Evolutionary conservation across 2,888 invertebrate species (phyloP).

Genomic region (Pollenia amentaria): DNA sequence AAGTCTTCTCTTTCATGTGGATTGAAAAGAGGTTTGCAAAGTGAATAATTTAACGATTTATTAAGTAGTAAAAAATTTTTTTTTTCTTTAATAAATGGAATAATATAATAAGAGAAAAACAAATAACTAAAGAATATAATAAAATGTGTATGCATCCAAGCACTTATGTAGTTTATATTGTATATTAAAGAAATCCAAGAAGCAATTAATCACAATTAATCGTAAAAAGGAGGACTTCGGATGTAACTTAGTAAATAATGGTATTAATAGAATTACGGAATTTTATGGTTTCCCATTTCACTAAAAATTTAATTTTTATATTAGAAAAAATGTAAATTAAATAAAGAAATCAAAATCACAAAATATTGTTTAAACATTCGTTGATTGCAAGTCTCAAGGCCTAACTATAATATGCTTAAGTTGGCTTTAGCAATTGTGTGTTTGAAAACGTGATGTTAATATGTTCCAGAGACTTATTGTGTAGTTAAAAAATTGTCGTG

Average conservation of each 20-base stretch:
- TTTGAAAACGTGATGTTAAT: too few relatives aligned
- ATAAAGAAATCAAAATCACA: too few relatives aligned
- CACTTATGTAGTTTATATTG: neutral
- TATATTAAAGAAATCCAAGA: slow-evolving; percentile 25
- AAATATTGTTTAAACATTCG: too few relatives aligned
- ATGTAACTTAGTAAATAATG: neutral
- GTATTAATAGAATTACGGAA: too few relatives aligned
- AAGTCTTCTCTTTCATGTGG: neutral
- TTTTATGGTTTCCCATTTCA: too few relatives aligned
- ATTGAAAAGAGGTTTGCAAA: slow-evolving; percentile 35
- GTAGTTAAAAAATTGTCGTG: too few relatives aligned
- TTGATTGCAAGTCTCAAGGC: too few relatives aligned
- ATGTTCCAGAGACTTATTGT: too few relatives aligned
- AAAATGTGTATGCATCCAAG: slow-evolving; percentile 13
- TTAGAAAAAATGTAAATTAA: too few relatives aligned
- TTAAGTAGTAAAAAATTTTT: slow-evolving; percentile 52
- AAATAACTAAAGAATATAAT: slow-evolving; percentile 10
- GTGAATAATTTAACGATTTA: slow-evolving; percentile 62
- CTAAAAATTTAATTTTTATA: too few relatives aligned
- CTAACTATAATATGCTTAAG: too few relatives aligned
- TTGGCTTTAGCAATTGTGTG: too few relatives aligned
- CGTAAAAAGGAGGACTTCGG: neutral
- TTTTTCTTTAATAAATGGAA: slow-evolving; percentile 40
- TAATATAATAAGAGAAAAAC: slow-evolving; percentile 18
- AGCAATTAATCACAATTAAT: slow-evolving; percentile 38